These are phyloP conservation scores for Catalaphyllia jardinei DNA, from an alignment of 64 coral and sea anemone species.

Conservation along the genomic window DNA sequence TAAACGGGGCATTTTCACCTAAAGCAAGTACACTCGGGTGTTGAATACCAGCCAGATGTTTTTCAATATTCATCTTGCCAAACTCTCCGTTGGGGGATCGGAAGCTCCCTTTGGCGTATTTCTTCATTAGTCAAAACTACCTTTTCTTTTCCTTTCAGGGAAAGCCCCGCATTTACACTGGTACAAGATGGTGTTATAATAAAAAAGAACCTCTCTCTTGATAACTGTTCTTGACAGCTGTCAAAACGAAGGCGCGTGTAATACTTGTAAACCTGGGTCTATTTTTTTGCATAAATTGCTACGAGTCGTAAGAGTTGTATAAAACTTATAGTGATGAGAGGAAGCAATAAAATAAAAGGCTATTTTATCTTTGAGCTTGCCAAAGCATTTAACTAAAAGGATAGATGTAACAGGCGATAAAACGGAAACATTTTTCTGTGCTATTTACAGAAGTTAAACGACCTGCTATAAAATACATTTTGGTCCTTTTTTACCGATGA, in stretches of 20 bases:
- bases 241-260: no score
- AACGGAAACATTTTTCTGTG: neutral
- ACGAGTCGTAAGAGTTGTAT: no score
- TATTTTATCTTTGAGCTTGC: neutral
- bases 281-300: no score
- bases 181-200: neutral
- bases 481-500: neutral
- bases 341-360: no score
- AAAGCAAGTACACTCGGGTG: neutral
- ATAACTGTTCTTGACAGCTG: no score
- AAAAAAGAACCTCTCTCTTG: no score
- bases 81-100: neutral
- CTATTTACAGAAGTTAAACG: neutral
- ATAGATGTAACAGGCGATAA: neutral
- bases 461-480: neutral
- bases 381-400: neutral
- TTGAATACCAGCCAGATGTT: conserved; percentile 2
- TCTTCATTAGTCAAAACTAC: neutral
- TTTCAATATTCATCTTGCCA: neutral
- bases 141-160: neutral
- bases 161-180: neutral
- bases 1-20: neutral
- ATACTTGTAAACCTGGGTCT: no score
- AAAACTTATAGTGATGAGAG: no score
- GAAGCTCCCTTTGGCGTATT: neutral